These are phyloP conservation scores for Sycophila texana DNA, from an alignment of 2,888 invertebrate species.

Conservation along the genomic window DNA sequence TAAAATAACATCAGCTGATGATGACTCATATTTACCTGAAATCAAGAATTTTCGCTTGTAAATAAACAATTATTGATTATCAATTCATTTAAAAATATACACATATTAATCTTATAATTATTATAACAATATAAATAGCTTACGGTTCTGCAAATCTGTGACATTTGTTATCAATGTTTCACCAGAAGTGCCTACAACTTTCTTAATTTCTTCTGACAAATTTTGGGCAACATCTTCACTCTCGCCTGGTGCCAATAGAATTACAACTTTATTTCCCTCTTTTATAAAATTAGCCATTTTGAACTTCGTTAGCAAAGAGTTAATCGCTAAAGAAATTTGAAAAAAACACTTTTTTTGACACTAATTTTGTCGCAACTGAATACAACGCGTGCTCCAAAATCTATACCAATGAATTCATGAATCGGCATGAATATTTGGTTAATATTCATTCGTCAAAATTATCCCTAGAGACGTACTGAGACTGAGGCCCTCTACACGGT, in stretches of 20 bases:
- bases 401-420: conserved; percentile 17
- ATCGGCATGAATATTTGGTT: not conserved
- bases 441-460: not conserved
- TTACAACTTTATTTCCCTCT: conserved; percentile 52
- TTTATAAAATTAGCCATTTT: conserved; percentile 53
- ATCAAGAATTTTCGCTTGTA: conserved; percentile 3
- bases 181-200: conserved; percentile 74
- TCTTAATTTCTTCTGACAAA: conserved; percentile 77
- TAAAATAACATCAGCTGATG: conserved; percentile 81
- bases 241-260: conserved; percentile 46
- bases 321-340: not conserved
- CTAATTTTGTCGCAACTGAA: not conserved
- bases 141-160: conserved; percentile 80
- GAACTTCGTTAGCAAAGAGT: not conserved
- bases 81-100: too few relatives aligned
- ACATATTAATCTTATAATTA: not conserved
- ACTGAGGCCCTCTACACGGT: not conserved
- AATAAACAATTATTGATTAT: not conserved
- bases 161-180: conserved; percentile 80
- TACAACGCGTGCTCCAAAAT: conserved; percentile 31
- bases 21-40: conserved; percentile 78
- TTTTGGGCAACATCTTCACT: conserved; percentile 61
- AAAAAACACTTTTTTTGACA: not conserved
- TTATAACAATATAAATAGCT: conserved; percentile 65
- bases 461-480: not conserved